A percentile compares a stretch with the other conserved stretches of the same genome.
Evolutionary conservation across 2,113 vertebrate species (phyloP).

Genomic region (Nesoenas mayeri): DNA sequence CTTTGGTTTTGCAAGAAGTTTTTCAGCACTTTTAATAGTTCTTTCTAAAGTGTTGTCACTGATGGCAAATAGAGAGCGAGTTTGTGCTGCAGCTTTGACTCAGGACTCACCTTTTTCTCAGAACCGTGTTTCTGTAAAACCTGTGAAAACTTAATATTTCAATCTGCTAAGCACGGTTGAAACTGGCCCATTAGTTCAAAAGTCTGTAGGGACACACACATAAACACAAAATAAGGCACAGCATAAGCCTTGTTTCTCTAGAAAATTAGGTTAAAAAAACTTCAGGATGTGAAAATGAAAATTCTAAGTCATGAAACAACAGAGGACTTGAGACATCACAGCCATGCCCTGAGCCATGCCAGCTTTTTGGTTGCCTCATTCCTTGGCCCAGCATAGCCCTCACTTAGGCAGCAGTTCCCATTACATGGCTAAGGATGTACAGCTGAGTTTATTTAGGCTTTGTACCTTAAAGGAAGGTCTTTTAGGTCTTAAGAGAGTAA

Average conservation of each 20-base stretch:
- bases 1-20: neutral
- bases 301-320: neutral
- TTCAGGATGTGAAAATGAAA: neutral
- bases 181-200: neutral
- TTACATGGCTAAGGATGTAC: neutral
- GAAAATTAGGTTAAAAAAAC: neutral
- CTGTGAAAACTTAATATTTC: neutral
- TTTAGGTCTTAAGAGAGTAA: neutral
- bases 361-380: neutral
- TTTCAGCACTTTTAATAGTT: neutral
- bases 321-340: neutral
- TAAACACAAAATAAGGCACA: neutral
- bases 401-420: neutral
- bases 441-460: slow-evolving; percentile 6
- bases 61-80: neutral
- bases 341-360: neutral
- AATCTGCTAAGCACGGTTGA: neutral
- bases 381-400: neutral
- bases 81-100: neutral
- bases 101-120: neutral
- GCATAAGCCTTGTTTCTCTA: neutral
- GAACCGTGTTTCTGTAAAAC: neutral
- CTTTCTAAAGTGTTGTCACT: neutral
- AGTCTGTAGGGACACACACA: neutral
- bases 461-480: neutral